Evolutionary conservation across 2,888 invertebrate species (phyloP), one percentile per base, ranked within the genome.

Genomic region (Dasysyrphus albostriatus): DNA sequence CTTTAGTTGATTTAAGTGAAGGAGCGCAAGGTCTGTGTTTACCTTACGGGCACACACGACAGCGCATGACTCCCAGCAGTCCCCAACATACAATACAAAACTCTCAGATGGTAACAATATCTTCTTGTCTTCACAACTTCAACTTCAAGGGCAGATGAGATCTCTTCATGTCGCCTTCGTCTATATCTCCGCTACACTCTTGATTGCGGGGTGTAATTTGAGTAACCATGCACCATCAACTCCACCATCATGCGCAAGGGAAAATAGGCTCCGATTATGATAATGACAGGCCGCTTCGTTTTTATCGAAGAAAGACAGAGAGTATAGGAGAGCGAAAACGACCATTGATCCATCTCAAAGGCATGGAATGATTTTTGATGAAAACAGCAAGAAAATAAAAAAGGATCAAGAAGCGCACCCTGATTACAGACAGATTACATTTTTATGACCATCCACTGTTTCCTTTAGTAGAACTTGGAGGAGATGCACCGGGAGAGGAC

Each of bases 231-330:
- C 14, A 75, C 61, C 82, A 77, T 56, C 58, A 63, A 44, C 61
- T 63, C 51, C 6, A 10, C 5, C 56, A 67, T 67, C 81, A 77
- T 65, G 82, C 88, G 89, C 89, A 91, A 91, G 91, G 91, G 90
- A 89, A 91, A 90, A 90, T 91, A 91, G 89, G 90, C 89, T 90
- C 89, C 91, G 90, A 90, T 90, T 90, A 90, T 88, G 89, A 89
- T 90, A 90, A 90, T 90, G 90, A 90, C 91, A 91, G 90, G 91
- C 90, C 91, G 90, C 89, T 80, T 59, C 78, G 58, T 7, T 39
- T 69, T 73, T 76, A 76, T 58, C 51, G 80, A 49, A 67, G 49
- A 9, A 16, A 54, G 16, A 39, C 37, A 39, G 39, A 54, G n/a
- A 24, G 54, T 51, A 47, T 49, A 39, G 70, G 54, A 56, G 74